Conservation (phyloP, 1,140 invertebrate species). For the Caerostris extrusa region DNA sequence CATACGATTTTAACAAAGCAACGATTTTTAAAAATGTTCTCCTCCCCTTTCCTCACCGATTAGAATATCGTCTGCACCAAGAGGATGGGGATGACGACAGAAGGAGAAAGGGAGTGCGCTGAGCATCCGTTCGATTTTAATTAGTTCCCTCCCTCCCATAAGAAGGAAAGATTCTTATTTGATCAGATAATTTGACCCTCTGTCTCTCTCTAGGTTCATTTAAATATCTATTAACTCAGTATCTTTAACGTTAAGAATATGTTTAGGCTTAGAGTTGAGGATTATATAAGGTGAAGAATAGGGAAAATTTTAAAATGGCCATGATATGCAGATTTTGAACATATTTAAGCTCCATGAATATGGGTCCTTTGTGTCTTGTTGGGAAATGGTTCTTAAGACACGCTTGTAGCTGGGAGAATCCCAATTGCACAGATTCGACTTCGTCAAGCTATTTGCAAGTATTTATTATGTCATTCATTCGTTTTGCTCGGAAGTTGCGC, state of each 20-base stretch:
- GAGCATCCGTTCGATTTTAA: constrained; percentile 67
- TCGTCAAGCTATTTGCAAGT: too few species aligned
- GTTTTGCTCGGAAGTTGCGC: too few species aligned
- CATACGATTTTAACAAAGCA: background rate
- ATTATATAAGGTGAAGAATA: too few species aligned
- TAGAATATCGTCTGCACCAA: background rate
- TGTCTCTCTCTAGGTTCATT: constrained; percentile 18
- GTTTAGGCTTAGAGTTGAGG: background rate
- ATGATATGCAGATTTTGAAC: too few species aligned
- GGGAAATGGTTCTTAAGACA: too few species aligned
- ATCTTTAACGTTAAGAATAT: background rate
- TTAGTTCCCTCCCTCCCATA: constrained; percentile 45
- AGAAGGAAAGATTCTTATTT: background rate
- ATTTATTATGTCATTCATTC: too few species aligned
- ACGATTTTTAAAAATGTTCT: constrained; percentile 30
- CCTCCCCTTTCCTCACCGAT: background rate
- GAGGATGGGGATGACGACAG: background rate
- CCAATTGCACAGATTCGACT: too few species aligned
- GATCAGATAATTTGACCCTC: constrained; percentile 28
- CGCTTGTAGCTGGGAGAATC: too few species aligned
- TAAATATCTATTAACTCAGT: constrained; percentile 61
- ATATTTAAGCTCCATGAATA: too few species aligned
- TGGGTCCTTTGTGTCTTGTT: too few species aligned
- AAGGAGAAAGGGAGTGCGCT: background rate
- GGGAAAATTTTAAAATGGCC: too few species aligned